Evolutionary conservation across 2,113 vertebrate genomes (phyloP), one percentile per base, ranked within the genome.

Genomic region (Mystacornis crossleyi): DNA sequence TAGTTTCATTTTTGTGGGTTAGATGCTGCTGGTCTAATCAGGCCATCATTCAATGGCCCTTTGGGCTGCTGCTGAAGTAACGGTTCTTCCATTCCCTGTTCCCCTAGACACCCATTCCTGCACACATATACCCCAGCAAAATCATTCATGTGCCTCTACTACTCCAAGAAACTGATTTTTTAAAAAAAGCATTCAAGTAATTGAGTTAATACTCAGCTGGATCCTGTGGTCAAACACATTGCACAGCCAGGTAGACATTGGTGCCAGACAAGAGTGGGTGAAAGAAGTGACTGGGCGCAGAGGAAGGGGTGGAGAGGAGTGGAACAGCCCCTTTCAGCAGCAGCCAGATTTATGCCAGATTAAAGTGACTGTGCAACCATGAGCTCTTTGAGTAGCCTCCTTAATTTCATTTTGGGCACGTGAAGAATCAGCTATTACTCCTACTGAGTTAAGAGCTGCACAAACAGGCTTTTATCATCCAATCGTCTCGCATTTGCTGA

Each of bases 321-420:
- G 90, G 67, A 92, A 33, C 85, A 75, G 31, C 62, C 78, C 64
- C 80, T 93, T 91, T 83, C 95, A 95, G 94, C 92, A 92, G 94
- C 90, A 73, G 92, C 89, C 96, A 92, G 86, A 92, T 77, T 93
- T 70, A 88, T 38, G 82, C 95, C 88, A 94, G 86, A 90, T 92
- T 94, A 92, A 96, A 97, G 95, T 86, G 89, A 86, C 94, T 38
- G 0, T 93, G 94, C 40, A 96, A 95, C 94, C 95, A 95, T 51
- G 67, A 26, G 42, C 93, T 89, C 95, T 90, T 92, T 92, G 90
- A 94, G 85, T 13, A 94, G 85, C 72, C 92, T 82, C 88, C 91
- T 96, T 89, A 90, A 96, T 94, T 95, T 97, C 93, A 83, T 54
- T 92, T 86, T 88, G 93, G 90, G 88, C 88, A 84, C 9, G 57